Evolutionary conservation across 2,888 invertebrate genomes (phyloP), one percentile per base, ranked within the genome.

Genomic region (Acrobasis repandana): DNA sequence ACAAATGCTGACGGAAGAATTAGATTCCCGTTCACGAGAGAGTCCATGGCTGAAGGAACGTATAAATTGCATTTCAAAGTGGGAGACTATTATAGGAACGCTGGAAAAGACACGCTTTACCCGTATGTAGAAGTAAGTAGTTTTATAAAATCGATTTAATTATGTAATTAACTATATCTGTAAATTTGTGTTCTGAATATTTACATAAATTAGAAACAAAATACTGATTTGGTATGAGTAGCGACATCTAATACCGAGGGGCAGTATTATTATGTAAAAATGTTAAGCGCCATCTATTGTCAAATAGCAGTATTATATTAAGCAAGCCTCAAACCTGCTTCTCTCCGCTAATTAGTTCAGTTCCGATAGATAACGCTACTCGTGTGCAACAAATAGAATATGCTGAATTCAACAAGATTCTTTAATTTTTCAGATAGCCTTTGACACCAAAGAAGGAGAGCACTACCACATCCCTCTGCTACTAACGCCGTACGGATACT

Each of bases 381-480:
- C 18, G 48, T 10, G 4, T 15, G 15, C 8, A 28, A 28, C 20
- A 36, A 10, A 36, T 36, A 36, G 6, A 36, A n/a, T n/a, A n/a
- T n/a, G n/a, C n/a, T n/a, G n/a, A 8, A 36, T 36, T 2, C 6
- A 36, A 8, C 2, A 2, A 4, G 4, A 36, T 49, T 33, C 48
- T 4, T 47, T 59, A 33, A n/a, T 54, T 65, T 76, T 79, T 9
- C 90, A 95, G 95, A 94, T 97, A 65, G 93, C 95, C 3, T 95
- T 97, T 80, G 94, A 95, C 66, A 93, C 93, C 34, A 89, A 93
- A 61, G 93, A 93, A 5, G 90, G 86, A 4, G 93, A 95, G 61
- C 95, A 95, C 73, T 96, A 96, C 82, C 96, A 97, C 83, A 94
- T 97, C 62, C 96, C 96, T 0, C 82, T 97, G 54, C 86, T 97